Conservation (phyloP, 2,888 invertebrate species). For the Acronicta alni region DNA sequence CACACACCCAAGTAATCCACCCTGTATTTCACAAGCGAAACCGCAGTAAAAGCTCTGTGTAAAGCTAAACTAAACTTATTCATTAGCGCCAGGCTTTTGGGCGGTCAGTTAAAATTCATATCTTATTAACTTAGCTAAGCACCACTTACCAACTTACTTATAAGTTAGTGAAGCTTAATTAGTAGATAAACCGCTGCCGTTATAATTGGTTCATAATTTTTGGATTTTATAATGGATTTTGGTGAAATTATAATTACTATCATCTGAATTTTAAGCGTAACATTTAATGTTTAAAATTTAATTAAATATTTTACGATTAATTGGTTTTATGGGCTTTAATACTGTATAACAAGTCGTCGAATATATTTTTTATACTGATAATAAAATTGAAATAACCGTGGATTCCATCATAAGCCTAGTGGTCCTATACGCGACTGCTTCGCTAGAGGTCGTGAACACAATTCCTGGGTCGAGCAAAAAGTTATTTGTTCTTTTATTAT, state of each 20-base stretch:
- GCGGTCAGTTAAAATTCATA: constrained; percentile 67
- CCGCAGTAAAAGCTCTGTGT: constrained; percentile 29
- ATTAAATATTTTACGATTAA: too few relatives aligned
- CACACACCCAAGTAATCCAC: not conserved
- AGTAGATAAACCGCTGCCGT: constrained; percentile 48
- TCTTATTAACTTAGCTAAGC: constrained; percentile 67
- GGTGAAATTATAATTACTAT: constrained; percentile 6
- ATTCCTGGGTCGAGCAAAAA: too few relatives aligned
- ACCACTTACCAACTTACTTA: constrained; percentile 65
- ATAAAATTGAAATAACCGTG: too few relatives aligned
- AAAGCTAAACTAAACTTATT: constrained; percentile 60
- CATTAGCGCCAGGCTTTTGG: constrained; percentile 60
- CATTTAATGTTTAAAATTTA: too few relatives aligned
- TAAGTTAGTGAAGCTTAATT: constrained; percentile 63
- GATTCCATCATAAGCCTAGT: too few relatives aligned
- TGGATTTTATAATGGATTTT: constrained; percentile 14
- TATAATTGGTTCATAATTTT: constrained; percentile 44
- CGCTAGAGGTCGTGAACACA: too few relatives aligned
- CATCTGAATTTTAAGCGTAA: not conserved
- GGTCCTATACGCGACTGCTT: too few relatives aligned
- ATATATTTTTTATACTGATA: too few relatives aligned
- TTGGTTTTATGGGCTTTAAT: too few relatives aligned
- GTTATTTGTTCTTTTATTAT: too few relatives aligned
- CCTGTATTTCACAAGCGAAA: constrained; percentile 16
- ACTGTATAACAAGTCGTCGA: too few relatives aligned